Evolutionary conservation across 1,140 invertebrate genomes (phyloP).

Genomic region (Papilio glaucus): DNA sequence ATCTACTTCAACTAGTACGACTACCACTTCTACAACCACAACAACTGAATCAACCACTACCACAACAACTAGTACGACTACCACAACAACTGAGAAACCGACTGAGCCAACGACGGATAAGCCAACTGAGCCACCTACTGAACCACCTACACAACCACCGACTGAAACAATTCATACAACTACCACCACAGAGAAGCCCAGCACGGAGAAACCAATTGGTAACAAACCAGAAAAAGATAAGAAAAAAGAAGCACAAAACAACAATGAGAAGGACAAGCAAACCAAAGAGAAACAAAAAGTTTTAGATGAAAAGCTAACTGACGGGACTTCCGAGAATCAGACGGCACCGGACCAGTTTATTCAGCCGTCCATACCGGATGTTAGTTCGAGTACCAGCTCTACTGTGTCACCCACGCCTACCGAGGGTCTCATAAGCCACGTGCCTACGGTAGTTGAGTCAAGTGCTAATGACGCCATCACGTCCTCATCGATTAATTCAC

Average conservation of each 20-base stretch:
- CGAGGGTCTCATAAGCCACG: constrained; percentile 61
- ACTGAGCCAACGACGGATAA: constrained; percentile 47
- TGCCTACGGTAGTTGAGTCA: constrained; percentile 41
- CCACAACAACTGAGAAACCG: constrained; percentile 51
- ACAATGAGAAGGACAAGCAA: constrained; percentile 53
- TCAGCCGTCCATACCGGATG: constrained; percentile 69
- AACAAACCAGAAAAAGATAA: constrained; percentile 65
- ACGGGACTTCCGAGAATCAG: constrained; percentile 51
- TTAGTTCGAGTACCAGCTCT: constrained; percentile 56
- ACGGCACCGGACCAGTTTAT: constrained; percentile 48
- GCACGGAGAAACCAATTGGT: constrained; percentile 59
- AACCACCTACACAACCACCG: constrained; percentile 44
- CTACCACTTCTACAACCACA: constrained; percentile 44
- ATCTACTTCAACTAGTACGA: constrained; percentile 49
- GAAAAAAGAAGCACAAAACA: constrained; percentile 62
- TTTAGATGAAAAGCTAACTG: constrained; percentile 49
- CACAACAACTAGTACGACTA: constrained; percentile 46
- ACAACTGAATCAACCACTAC: constrained; percentile 49
- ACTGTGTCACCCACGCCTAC: constrained; percentile 68
- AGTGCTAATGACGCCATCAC: constrained; percentile 47
- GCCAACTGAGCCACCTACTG: constrained; percentile 52
- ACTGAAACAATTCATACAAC: constrained; percentile 42
- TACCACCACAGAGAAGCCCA: constrained; percentile 56
- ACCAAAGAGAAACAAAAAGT: constrained; percentile 63
- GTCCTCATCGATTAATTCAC: constrained; percentile 71